A percentile compares a stretch with the other conserved stretches of the same genome.
Conservation (phyloP, 2,888 invertebrate genomes). For the Cylloceria caligata region DNA sequence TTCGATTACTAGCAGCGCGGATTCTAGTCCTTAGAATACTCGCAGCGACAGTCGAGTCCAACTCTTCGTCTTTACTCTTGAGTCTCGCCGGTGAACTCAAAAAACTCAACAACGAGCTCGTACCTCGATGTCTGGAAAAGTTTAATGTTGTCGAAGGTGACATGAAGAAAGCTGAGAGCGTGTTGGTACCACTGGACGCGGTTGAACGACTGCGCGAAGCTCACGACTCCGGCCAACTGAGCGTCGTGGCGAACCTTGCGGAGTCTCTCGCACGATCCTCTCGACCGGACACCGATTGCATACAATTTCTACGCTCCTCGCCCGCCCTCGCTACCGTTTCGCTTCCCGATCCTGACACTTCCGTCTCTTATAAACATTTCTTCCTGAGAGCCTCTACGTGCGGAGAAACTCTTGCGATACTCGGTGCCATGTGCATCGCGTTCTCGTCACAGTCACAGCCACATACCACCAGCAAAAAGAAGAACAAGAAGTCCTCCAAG, state of each 20-base stretch:
- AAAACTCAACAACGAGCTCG: constrained; percentile 75
- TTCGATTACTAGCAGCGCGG: constrained; percentile 77
- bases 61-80: constrained; percentile 74
- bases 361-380: constrained; percentile 79
- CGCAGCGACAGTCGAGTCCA: constrained; percentile 76
- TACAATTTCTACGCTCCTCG: constrained; percentile 74
- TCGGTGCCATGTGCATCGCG: constrained; percentile 80
- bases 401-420: constrained; percentile 81
- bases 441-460: constrained; percentile 75
- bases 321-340: constrained; percentile 75
- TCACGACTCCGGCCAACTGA: constrained; percentile 80
- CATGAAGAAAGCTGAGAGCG: constrained; percentile 75
- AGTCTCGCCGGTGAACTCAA: constrained; percentile 76
- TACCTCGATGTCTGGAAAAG: constrained; percentile 75
- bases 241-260: constrained; percentile 77
- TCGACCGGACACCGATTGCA: constrained; percentile 77
- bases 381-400: constrained; percentile 82
- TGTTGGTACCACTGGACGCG: constrained; percentile 82
- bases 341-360: constrained; percentile 75
- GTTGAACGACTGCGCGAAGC: constrained; percentile 81
- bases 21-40: constrained; percentile 80
- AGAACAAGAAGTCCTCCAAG: constrained; percentile 79
- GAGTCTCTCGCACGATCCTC: constrained; percentile 76
- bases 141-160: constrained; percentile 73
- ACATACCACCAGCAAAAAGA: constrained; percentile 77